Percentiles rank a stretch among this genome's conserved stretches.
Conservation (phyloP, 2,888 invertebrate genomes). For the Andrena fulva region DNA sequence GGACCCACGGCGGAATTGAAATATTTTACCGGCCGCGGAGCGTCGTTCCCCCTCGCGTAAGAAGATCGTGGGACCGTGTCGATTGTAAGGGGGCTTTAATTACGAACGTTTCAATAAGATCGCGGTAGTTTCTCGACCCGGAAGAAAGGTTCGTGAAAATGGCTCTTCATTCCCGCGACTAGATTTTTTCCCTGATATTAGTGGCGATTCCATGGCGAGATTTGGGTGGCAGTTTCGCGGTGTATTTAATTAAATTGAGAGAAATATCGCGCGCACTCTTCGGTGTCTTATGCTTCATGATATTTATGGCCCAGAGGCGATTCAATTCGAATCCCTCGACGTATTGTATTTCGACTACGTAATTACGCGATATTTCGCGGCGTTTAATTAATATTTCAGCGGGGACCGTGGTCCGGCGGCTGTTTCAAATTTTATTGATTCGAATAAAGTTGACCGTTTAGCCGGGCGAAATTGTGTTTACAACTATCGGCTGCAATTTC, state of each 20-base stretch:
- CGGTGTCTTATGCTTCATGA: background rate
- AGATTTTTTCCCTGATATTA: background rate
- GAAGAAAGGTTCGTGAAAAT: background rate
- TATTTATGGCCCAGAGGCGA: background rate
- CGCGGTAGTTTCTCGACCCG: slow-evolving; percentile 8
- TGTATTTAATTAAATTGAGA: background rate
- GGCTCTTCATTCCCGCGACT: background rate
- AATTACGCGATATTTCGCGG: slow-evolving; percentile 9
- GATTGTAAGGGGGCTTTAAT: slow-evolving; percentile 25
- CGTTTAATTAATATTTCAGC: slow-evolving; percentile 44
- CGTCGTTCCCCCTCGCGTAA: slow-evolving; percentile 1
- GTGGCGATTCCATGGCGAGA: too few relatives aligned
- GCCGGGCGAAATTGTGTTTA: slow-evolving; percentile 40
- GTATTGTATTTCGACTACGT: background rate
- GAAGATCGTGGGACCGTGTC: slow-evolving; percentile 13
- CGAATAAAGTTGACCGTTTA: slow-evolving; percentile 41
- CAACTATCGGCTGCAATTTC: slow-evolving; percentile 50
- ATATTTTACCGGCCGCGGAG: slow-evolving; percentile 23
- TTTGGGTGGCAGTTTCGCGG: background rate
- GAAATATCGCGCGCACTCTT: background rate
- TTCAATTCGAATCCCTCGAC: background rate
- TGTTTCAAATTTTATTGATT: slow-evolving; percentile 38
- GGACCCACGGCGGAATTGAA: slow-evolving; percentile 41
- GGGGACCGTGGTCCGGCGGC: background rate
- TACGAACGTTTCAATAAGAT: slow-evolving; percentile 9